Evolutionary conservation across 2,888 invertebrate species (phyloP).

Genomic region (Leucoptera coffeella): DNA sequence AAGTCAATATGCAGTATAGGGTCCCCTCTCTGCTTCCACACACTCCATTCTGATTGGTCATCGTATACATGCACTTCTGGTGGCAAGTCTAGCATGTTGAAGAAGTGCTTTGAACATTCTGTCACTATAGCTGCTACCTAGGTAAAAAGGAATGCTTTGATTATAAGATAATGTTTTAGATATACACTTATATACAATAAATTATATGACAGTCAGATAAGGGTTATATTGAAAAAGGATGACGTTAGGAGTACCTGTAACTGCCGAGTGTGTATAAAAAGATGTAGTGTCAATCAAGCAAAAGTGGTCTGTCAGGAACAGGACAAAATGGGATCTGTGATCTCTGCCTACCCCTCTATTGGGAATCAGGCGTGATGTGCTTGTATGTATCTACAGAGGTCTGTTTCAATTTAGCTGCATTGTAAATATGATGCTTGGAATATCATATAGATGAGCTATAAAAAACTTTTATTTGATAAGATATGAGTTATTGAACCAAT

Average conservation of each 20-base stretch:
- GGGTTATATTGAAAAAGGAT: not conserved
- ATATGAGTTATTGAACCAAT: no score
- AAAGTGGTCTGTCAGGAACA: not conserved
- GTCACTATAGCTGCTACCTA: constrained; percentile 82
- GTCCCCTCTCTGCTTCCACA: constrained; percentile 85
- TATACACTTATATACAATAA: not conserved
- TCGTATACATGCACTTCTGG: constrained; percentile 53
- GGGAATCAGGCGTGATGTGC: no score
- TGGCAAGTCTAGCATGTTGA: constrained; percentile 55
- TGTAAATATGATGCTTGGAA: not conserved
- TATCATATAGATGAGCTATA: not conserved
- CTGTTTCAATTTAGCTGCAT: not conserved
- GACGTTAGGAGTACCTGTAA: not conserved
- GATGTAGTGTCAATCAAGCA: not conserved
- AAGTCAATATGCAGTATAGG: constrained; percentile 93
- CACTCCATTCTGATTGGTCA: constrained; percentile 83
- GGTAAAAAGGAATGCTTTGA: constrained; percentile 4
- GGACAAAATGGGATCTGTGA: no score
- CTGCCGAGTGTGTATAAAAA: not conserved
- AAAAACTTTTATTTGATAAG: no score
- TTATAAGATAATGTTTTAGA: not conserved
- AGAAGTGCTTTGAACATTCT: constrained; percentile 78
- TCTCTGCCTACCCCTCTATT: no score
- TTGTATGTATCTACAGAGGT: not conserved
- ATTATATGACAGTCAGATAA: no score